Conservation (phyloP, 2,797 vertebrate species). For the Garrulus glandarius region DNA sequence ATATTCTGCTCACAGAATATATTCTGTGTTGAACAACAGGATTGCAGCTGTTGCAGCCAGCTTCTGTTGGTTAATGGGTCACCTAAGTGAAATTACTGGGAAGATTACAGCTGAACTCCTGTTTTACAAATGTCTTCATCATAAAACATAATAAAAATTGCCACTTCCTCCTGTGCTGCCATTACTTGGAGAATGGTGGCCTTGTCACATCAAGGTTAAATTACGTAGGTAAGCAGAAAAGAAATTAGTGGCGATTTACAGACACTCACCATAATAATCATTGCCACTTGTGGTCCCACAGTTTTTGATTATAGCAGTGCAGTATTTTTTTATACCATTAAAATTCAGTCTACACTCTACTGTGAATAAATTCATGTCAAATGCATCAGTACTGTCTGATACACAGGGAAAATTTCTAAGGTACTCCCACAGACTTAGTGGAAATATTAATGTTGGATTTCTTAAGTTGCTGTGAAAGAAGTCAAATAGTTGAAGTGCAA, state of each 20-base stretch:
- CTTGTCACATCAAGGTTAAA: constrained; percentile 15
- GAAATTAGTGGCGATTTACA: background rate
- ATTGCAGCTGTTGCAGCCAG: background rate
- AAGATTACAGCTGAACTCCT: background rate
- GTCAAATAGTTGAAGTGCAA: background rate
- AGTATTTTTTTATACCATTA: background rate
- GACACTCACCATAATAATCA: background rate
- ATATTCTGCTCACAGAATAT: background rate
- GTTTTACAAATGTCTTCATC: background rate
- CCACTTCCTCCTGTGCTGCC: background rate
- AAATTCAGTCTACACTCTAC: background rate
- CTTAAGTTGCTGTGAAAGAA: background rate
- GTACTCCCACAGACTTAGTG: background rate
- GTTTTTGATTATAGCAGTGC: background rate
- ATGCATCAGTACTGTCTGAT: background rate
- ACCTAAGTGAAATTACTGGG: background rate
- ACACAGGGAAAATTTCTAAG: background rate
- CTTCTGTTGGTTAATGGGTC: background rate
- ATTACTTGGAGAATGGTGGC: background rate
- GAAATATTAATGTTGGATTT: background rate
- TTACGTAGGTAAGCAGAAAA: background rate
- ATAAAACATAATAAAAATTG: background rate
- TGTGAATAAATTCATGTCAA: background rate
- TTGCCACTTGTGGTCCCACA: background rate
- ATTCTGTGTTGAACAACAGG: background rate